Base-by-base conservation (phyloP, 2,797 vertebrate species). In the Manis pentadactyla region DNA sequence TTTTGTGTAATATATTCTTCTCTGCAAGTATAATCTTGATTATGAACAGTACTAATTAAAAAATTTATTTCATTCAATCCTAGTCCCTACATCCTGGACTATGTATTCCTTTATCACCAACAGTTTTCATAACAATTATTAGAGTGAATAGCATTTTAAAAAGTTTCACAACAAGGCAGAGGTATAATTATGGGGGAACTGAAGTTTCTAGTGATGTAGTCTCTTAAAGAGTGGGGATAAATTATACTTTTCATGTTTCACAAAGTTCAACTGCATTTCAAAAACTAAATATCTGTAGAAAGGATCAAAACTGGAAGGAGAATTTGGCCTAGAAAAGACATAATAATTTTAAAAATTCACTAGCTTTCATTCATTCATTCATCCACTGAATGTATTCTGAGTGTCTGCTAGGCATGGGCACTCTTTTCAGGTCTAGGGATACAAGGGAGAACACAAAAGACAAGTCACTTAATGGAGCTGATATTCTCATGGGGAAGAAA, bases 1-100 rank as follows among this genome's bases (percentile, higher is more conserved):
- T 66, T 78, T 29, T 74, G 59, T 53, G 63, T 34, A 31, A 29
- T 42, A 39, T n/a, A 69, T 73, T 64, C 8, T 86, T 27, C 34
- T 83, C 39, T 87, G 39, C 31, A 68, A 92, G 78, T 13, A 91
- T 9, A 37, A 89, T 21, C 66, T 71, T 57, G 61, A 53, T 73
- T 88, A 91, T 75, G 18, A 88, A 68, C 19, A 92, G n/a, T 37
- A 86, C 4, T 78, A 68, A 73, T 74, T 42, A 88, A 49, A 90
- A 77, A 82, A 53, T 31, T 61, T 53, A 66, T 63, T 83, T 68
- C 21, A 57, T n/a, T 42, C 21, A 59, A 69, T 74, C 18, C 29
- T 73, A 49, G 23, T 86, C 42, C 53, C 55, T 93, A 34, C 13
- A n/a, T 63, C 49, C 42, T 46, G 4, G 49, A 51, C 51, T 84